Base-by-base conservation (phyloP, 2,888 invertebrate genomes). In the Apotomis betuletana region DNA sequence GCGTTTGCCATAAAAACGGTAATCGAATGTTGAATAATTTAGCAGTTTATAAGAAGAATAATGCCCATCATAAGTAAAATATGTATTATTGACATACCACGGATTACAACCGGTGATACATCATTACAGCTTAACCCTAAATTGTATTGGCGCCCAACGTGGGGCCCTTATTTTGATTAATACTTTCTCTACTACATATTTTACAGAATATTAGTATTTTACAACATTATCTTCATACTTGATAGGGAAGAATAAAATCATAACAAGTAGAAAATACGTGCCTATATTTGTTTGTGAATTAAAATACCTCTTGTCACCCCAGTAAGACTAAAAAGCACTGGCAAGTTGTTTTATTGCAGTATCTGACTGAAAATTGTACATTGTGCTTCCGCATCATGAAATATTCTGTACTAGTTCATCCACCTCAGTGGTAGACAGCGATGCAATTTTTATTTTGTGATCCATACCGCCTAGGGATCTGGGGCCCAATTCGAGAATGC, bases 361-460 rank as follows among this genome's bases (percentile, higher is more conserved):
- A 8, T 9, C 9, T 27, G 27, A 49, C 9, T 49, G 41, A 5
- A 41, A 6, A 6, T 6, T 10, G 49, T 44, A 44, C 6, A 10
- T 49, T 49, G 49, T 49, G 49, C 10, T 49, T 49, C 1, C 9
- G 9, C 3, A 10, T 10, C 8, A 49, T 49, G 10, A 49, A 49
- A 49, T 49, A 49, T 10, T 49, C 49, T 49, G 49, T 49, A 3
- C 49, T 10, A 3, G 49, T 49, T 49, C 49, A 49, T 49, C 49
- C 1, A 49, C 49, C 49, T 49, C 49, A 49, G 49, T 49, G 49
- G 49, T 49, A 49, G 49, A 49, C 74, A 79, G 74, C 78, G 84
- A 84, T 78, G 83, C 80, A 70, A 76, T 74, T 75, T 80, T 79
- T 81, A 83, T 84, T 78, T 80, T 79, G 83, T 83, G 83, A 82